Conservation (phyloP, 2,888 invertebrate genomes). For the Aspidapion aeneum region DNA sequence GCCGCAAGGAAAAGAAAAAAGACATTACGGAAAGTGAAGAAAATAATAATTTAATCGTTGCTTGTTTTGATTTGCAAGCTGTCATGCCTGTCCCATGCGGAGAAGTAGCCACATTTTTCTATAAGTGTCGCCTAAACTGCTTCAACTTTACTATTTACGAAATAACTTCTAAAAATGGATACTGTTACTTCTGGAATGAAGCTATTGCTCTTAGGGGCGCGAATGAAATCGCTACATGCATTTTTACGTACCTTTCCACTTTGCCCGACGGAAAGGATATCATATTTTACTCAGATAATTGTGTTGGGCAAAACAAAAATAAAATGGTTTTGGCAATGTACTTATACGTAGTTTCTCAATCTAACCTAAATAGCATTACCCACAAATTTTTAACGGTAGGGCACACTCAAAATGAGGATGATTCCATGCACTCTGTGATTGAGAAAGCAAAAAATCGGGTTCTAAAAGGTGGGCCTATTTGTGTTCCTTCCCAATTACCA, state of each 20-base stretch:
- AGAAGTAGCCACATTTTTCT: neutral
- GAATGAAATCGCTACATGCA: neutral
- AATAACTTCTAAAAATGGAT: neutral
- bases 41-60: neutral
- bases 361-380: neutral
- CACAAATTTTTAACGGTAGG: neutral
- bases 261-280: neutral
- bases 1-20: neutral
- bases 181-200: neutral
- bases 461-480: too few species aligned
- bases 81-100: slow-evolving; percentile 1
- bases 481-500: too few species aligned
- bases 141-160: neutral
- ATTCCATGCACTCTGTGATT: neutral
- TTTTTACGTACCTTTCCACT: neutral
- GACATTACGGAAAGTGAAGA: neutral
- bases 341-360: neutral
- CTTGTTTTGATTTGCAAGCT: neutral
- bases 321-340: neutral
- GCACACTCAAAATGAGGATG: neutral
- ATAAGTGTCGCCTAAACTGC: neutral
- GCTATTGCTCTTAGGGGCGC: neutral
- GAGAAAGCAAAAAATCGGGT: too few species aligned
- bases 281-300: too few species aligned
- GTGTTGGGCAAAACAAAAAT: too few species aligned